Evolutionary conservation across 2,797 vertebrate genomes (phyloP).

Genomic region (Falco rusticolus): DNA sequence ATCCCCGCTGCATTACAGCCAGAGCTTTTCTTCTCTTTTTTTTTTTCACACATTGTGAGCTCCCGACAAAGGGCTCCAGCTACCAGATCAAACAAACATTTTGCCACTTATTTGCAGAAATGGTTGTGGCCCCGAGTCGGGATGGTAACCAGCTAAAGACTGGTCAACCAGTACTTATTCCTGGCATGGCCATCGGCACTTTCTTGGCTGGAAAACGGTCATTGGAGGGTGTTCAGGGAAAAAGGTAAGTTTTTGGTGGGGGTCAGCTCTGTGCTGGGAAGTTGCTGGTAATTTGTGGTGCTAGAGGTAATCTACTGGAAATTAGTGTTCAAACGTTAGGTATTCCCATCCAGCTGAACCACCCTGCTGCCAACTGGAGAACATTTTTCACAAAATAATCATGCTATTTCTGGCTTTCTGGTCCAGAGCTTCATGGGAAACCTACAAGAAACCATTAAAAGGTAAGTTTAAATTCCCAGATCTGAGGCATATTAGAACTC

Average conservation of each 20-base stretch:
- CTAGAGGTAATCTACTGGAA: background rate
- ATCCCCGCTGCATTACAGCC: constrained; percentile 40
- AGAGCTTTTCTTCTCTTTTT: constrained; percentile 37
- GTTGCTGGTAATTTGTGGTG: background rate
- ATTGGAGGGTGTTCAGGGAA: background rate
- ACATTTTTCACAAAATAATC: background rate
- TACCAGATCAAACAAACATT: constrained; percentile 63
- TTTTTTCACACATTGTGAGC: background rate
- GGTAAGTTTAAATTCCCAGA: background rate
- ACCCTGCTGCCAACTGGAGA: fast-evolving
- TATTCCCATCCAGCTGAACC: background rate
- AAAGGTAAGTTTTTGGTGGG: fast-evolving
- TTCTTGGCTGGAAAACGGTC: background rate
- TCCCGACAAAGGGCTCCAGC: constrained; percentile 4
- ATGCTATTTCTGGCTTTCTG: background rate
- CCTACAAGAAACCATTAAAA: background rate
- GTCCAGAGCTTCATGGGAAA: background rate
- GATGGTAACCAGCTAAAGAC: background rate
- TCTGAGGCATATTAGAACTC: background rate
- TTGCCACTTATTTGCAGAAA: constrained; percentile 52
- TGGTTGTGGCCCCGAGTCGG: background rate
- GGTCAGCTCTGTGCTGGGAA: background rate
- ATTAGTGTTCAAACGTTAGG: background rate
- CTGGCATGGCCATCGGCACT: background rate
- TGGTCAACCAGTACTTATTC: background rate